These are phyloP conservation scores for Lindbergichthys nudifrons DNA, from an alignment of 2,797 vertebrate genomes.

Conservation along the genomic window DNA sequence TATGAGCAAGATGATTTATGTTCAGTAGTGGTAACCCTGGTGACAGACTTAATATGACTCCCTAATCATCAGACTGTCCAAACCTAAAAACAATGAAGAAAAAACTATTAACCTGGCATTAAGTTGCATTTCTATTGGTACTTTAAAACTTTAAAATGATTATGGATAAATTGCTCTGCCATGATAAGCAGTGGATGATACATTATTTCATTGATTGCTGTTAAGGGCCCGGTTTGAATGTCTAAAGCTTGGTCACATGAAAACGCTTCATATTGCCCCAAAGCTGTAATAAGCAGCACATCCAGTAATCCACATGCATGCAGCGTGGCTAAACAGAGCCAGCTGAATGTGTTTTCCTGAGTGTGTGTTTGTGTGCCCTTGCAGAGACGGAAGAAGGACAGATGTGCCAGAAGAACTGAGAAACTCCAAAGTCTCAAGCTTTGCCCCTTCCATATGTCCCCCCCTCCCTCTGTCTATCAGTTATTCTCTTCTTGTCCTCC, in stretches of 20 bases:
- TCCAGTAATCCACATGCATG: slow-evolving; percentile 47
- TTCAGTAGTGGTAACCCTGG: slow-evolving; percentile 5
- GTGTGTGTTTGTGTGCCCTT: slow-evolving; percentile 41
- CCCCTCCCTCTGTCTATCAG: background rate
- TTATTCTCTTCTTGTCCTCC: background rate
- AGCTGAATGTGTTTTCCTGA: slow-evolving; percentile 41
- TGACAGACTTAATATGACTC: background rate
- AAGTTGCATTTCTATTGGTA: background rate
- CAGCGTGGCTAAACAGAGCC: slow-evolving; percentile 56
- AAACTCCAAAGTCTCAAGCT: slow-evolving; percentile 28
- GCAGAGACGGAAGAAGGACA: slow-evolving; percentile 58
- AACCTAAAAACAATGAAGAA: slow-evolving; percentile 3
- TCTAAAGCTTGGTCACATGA: slow-evolving; percentile 27
- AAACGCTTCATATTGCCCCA: slow-evolving; percentile 26
- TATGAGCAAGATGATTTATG: background rate
- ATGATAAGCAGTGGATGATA: background rate
- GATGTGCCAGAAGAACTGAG: slow-evolving; percentile 52
- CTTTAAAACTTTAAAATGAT: slow-evolving; percentile 18
- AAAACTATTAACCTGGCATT: background rate
- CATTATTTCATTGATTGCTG: slow-evolving; percentile 26
- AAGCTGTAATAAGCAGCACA: slow-evolving; percentile 46
- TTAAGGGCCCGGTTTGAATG: slow-evolving; percentile 14
- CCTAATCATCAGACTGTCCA: background rate
- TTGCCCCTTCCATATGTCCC: background rate
- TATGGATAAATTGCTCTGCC: background rate